Evolutionary conservation across 1,140 invertebrate species (phyloP).

Genomic region (Achroia grisella): DNA sequence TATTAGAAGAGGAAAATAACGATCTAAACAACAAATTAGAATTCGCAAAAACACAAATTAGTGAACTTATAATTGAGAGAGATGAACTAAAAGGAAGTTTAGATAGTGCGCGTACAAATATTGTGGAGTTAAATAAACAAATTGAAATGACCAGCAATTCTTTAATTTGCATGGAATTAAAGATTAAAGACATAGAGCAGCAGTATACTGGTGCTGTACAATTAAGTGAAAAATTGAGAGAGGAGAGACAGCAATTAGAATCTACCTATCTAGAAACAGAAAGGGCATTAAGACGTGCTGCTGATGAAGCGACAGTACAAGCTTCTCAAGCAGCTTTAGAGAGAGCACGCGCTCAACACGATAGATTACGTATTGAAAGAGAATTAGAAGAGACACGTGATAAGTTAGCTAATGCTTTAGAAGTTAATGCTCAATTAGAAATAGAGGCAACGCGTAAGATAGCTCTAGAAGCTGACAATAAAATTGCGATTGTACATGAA

Average conservation of each 20-base stretch:
- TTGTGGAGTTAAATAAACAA: constrained; percentile 33
- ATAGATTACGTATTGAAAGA: constrained; percentile 54
- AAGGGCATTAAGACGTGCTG: constrained; percentile 47
- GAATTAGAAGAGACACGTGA: constrained; percentile 60
- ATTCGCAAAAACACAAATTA: constrained; percentile 35
- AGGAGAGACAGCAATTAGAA: constrained; percentile 53
- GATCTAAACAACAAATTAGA: constrained; percentile 45
- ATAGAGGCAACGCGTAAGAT: constrained; percentile 48
- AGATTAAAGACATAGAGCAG: constrained; percentile 40
- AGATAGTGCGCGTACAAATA: constrained; percentile 24
- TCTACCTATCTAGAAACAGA: constrained; percentile 52
- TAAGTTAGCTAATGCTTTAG: constrained; percentile 35
- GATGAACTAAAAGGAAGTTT: constrained; percentile 34
- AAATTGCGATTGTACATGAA: constrained; percentile 37
- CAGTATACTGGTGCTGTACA: constrained; percentile 33
- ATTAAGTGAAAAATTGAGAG: constrained; percentile 35
- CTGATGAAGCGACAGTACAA: constrained; percentile 65
- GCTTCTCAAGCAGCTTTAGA: constrained; percentile 69
- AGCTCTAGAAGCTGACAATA: constrained; percentile 34
- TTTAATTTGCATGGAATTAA: constrained; percentile 28
- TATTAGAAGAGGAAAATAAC: constrained; percentile 44
- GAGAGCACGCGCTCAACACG: constrained; percentile 58
- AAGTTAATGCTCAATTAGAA: constrained; percentile 46
- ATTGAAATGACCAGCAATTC: constrained; percentile 33
- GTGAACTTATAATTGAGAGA: constrained; percentile 44